These are phyloP conservation scores for Phainopepla nitens DNA, from an alignment of 2,113 vertebrate genomes.

Conservation along the genomic window DNA sequence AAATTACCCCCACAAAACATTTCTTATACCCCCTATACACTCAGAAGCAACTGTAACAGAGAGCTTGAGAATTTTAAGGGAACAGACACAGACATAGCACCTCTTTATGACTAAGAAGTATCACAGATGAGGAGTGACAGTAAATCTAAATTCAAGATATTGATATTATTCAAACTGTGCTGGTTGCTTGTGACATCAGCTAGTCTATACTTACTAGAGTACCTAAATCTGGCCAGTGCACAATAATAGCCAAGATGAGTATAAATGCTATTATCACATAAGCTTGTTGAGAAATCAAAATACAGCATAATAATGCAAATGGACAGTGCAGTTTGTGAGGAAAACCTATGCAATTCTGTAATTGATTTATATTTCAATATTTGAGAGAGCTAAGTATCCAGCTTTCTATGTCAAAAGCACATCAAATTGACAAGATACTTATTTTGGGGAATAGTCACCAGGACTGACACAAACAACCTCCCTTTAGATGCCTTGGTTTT, in stretches of 20 bases:
- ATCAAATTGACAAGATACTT: neutral
- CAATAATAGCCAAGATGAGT: neutral
- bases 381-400: neutral
- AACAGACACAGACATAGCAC: neutral
- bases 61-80: neutral
- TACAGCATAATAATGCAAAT: neutral
- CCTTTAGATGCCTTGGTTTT: neutral
- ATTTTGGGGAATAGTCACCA: neutral
- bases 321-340: neutral
- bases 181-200: neutral
- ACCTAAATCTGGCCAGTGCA: neutral
- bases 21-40: neutral
- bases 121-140: neutral
- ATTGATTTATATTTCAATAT: neutral
- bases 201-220: neutral
- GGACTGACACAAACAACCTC: neutral
- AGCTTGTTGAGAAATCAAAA: neutral
- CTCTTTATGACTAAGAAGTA: neutral
- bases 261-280: neutral
- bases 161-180: neutral
- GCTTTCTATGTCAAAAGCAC: neutral
- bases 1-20: neutral
- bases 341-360: neutral
- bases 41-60: neutral
- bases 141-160: neutral